These are phyloP conservation scores for Pangasius larnaudii DNA, from an alignment of 2,797 vertebrate genomes.

Conservation along the genomic window DNA sequence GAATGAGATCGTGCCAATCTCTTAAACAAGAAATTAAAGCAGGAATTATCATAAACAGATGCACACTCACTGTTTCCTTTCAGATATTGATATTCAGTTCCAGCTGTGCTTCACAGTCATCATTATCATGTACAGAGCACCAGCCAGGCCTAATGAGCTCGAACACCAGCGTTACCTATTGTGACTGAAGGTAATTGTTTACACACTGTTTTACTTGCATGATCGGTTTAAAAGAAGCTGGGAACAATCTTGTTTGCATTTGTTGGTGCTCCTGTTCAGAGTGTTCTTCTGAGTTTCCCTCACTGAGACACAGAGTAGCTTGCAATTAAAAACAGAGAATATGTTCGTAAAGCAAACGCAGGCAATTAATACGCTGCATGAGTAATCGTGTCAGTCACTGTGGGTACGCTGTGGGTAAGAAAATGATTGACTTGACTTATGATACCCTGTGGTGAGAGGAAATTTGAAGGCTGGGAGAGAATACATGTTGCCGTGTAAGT, in stretches of 20 bases:
- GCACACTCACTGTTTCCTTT: constrained; percentile 27
- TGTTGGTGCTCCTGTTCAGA: constrained; percentile 23
- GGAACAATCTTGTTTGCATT: constrained; percentile 46
- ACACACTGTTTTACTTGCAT: constrained; percentile 46
- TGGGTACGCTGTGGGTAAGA: constrained; percentile 34
- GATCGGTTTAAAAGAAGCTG: constrained; percentile 44
- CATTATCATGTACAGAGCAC: constrained; percentile 49
- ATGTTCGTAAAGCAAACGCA: constrained; percentile 28
- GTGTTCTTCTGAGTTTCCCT: constrained; percentile 17
- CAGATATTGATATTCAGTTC: constrained; percentile 41
- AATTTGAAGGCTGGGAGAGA: constrained; percentile 16
- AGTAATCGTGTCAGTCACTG: constrained; percentile 38
- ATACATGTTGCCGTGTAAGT: constrained; percentile 4
- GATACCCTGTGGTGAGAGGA: constrained; percentile 24
- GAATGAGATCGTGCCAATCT: background rate
- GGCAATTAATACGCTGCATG: constrained; percentile 45
- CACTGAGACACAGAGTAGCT: constrained; percentile 18
- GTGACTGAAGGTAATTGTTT: constrained; percentile 57
- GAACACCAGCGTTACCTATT: constrained; percentile 48
- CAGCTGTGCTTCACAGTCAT: constrained; percentile 42
- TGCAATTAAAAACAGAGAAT: constrained; percentile 44
- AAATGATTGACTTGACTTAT: constrained; percentile 46
- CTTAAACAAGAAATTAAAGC: constrained; percentile 22
- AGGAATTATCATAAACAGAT: constrained; percentile 35
- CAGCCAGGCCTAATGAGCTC: constrained; percentile 46